Conservation (phyloP, 1,140 invertebrate species). For the Aporrectodea caliginosa region DNA sequence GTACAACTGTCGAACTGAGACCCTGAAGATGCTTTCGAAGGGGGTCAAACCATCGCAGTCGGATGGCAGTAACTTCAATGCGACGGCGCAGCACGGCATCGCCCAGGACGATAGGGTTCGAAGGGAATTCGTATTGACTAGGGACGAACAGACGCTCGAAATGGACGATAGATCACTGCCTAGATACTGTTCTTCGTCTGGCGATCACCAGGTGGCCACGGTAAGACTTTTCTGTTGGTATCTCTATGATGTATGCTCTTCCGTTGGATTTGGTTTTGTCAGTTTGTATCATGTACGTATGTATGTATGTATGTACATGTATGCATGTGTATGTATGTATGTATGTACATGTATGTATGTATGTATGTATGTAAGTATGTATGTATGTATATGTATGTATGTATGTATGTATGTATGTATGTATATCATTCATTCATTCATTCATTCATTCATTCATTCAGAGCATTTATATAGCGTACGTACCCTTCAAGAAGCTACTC, state of each 20-base stretch:
- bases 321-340: neutral
- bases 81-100: neutral
- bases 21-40: conserved; percentile 16
- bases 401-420: too few relatives aligned
- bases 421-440: too few relatives aligned
- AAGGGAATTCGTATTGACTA: neutral
- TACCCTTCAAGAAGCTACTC: too few relatives aligned
- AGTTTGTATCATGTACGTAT: neutral
- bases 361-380: neutral
- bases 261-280: neutral
- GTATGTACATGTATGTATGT: neutral
- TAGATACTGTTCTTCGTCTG: neutral
- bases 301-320: neutral
- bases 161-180: neutral
- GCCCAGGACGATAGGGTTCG: neutral
- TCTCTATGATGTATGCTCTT: neutral
- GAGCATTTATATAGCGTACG: too few relatives aligned
- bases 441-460: too few relatives aligned
- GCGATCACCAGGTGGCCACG: neutral
- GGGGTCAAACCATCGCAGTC: neutral
- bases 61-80: neutral
- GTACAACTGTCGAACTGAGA: conserved; percentile 23
- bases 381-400: too few relatives aligned
- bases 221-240: neutral
- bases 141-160: neutral